Percentiles rank a stretch among this genome's conserved stretches.
phyloP scores from a whole-genome alignment of 1,140 invertebrate genomes.

The Drosophila funebris region DNA sequence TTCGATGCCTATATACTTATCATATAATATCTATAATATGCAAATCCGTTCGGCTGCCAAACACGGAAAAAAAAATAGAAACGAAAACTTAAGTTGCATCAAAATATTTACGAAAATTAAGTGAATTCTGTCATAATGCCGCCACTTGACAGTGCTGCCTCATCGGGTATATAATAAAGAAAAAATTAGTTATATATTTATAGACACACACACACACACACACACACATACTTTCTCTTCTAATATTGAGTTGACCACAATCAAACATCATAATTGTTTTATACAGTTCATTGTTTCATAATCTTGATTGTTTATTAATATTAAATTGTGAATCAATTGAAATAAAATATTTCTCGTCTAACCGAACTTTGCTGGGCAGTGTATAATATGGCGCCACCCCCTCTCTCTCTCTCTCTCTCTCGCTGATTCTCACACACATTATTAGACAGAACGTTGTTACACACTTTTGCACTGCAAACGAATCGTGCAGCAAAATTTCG shows the following conservation, averaged over 20 bases:
- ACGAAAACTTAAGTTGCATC: conserved; percentile 27
- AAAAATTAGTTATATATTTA: background rate
- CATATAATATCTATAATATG: conserved; percentile 41
- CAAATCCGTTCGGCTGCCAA: conserved; percentile 31
- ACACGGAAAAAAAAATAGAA: conserved; percentile 6
- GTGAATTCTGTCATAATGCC: conserved; percentile 8
- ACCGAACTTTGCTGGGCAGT: conserved; percentile 19
- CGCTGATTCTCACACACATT: background rate
- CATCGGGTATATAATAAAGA: conserved; percentile 3
- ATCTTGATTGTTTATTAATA: background rate
- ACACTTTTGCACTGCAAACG: conserved; percentile 30
- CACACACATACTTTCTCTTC: background rate
- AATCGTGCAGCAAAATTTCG: conserved; percentile 24
- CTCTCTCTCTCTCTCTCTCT: no score
- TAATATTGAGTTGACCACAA: background rate
- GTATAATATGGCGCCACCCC: conserved; percentile 8
- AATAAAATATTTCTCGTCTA: background rate
- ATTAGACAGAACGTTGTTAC: conserved; percentile 5
- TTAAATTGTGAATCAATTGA: conserved; percentile 5
- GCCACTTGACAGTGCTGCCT: background rate
- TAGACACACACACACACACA: background rate
- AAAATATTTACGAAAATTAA: conserved; percentile 37
- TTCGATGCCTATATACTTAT: conserved; percentile 21
- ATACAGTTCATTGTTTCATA: conserved; percentile 4
- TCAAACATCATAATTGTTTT: background rate